Percentiles rank a stretch among this genome's conserved stretches.
These are phyloP conservation scores for Pelecanus crispus DNA, from an alignment of 2,113 vertebrate genomes.

Conservation along the genomic window DNA sequence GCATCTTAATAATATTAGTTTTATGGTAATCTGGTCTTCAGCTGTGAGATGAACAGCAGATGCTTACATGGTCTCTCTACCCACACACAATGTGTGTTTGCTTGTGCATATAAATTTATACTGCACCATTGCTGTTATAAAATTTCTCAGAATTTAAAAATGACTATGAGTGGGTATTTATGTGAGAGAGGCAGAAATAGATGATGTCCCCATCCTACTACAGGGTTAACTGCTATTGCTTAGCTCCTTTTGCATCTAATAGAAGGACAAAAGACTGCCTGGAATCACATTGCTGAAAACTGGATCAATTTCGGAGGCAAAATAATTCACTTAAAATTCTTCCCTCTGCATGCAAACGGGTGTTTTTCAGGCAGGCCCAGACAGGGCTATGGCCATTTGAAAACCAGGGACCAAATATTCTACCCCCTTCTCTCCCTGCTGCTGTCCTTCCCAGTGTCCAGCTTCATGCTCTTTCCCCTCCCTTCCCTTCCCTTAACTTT, in stretches of 20 bases:
- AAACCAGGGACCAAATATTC: neutral
- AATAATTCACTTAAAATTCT: neutral
- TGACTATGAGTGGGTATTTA: neutral
- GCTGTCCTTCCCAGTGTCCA: neutral
- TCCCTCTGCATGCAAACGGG: neutral
- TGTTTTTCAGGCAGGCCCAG: neutral
- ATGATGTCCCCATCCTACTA: neutral
- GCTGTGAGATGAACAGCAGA: constrained; percentile 9
- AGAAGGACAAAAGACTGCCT: neutral
- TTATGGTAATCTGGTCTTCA: neutral
- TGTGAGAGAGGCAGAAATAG: neutral
- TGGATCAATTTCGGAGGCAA: neutral
- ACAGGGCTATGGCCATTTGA: neutral
- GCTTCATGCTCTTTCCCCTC: neutral
- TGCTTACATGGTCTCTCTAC: neutral
- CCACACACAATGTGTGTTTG: neutral
- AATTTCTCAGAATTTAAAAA: neutral
- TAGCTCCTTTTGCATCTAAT: neutral
- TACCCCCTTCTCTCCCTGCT: neutral
- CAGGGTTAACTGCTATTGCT: neutral
- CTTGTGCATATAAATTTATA: neutral
- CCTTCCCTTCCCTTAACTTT: neutral
- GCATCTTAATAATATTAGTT: neutral
- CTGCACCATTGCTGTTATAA: neutral
- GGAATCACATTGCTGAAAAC: neutral